These are phyloP conservation scores for Heliconius aoede DNA, from an alignment of 2,888 invertebrate genomes.

Conservation along the genomic window DNA sequence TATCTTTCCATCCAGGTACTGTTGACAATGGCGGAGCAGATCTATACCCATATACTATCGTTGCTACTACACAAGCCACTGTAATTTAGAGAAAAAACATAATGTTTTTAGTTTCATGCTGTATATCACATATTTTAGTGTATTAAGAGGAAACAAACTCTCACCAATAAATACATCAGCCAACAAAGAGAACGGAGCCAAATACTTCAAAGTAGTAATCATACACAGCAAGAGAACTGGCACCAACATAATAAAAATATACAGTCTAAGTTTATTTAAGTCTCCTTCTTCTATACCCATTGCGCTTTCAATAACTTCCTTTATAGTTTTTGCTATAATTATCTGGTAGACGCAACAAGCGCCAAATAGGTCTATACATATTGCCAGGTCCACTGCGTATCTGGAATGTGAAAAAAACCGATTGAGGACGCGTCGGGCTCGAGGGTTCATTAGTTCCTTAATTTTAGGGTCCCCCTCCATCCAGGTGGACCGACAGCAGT, in stretches of 20 bases:
- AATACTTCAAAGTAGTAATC: constrained; percentile 75
- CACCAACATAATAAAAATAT: constrained; percentile 64
- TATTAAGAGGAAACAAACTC: constrained; percentile 27
- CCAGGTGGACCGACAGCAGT: too few relatives aligned
- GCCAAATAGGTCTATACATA: constrained; percentile 75
- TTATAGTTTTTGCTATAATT: constrained; percentile 75
- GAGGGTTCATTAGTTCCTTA: too few relatives aligned
- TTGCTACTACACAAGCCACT: constrained; percentile 74
- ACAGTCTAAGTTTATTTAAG: constrained; percentile 62
- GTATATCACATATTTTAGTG: too few relatives aligned
- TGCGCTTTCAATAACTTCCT: constrained; percentile 61
- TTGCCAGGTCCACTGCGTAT: constrained; percentile 67
- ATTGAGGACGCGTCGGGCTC: constrained; percentile 38
- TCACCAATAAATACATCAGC: constrained; percentile 76
- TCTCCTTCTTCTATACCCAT: constrained; percentile 45
- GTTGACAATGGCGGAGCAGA: constrained; percentile 59
- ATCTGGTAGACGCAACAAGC: constrained; percentile 78
- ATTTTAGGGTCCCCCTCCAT: too few relatives aligned
- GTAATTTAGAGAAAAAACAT: constrained; percentile 48
- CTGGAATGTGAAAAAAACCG: constrained; percentile 46
- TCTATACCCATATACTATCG: constrained; percentile 65
- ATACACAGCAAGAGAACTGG: constrained; percentile 74
- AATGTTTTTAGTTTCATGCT: not conserved
- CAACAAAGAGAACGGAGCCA: constrained; percentile 73
- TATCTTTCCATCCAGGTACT: constrained; percentile 68